These are phyloP conservation scores for Drosophila conformis DNA, from an alignment of 2,888 invertebrate species.

Conservation along the genomic window DNA sequence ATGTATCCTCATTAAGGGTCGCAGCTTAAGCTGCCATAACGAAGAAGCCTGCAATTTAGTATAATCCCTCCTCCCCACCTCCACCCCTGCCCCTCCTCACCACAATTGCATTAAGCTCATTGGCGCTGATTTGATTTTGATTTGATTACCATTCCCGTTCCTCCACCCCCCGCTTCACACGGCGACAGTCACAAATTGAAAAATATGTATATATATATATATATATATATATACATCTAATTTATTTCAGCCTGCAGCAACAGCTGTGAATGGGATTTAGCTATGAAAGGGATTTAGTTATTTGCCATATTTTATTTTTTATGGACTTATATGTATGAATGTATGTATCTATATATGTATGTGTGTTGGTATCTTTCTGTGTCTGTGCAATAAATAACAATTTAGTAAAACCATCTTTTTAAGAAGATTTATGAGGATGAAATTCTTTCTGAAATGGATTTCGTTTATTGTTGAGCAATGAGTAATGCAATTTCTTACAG, in stretches of 20 bases:
- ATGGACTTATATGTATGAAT: neutral
- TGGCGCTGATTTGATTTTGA: constrained; percentile 36
- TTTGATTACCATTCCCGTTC: constrained; percentile 41
- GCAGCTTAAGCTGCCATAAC: neutral
- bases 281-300: constrained; percentile 9
- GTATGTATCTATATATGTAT: neutral
- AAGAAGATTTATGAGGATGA: neutral
- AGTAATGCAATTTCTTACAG: neutral
- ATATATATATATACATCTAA: neutral
- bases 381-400: neutral
- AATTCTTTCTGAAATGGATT: neutral
- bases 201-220: neutral
- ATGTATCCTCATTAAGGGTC: constrained; percentile 47
- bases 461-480: neutral
- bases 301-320: neutral
- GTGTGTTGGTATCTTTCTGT: neutral
- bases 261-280: neutral
- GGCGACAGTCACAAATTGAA: constrained; percentile 37
- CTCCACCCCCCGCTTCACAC: constrained; percentile 3
- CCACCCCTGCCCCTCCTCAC: constrained; percentile 15
- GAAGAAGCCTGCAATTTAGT: constrained; percentile 10
- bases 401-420: neutral
- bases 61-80: neutral
- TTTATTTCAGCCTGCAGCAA: constrained; percentile 16
- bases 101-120: constrained; percentile 42